A percentile compares a stretch with the other conserved stretches of the same genome.
Conservation (phyloP, 2,888 invertebrate species). For the Conomelus anceps region DNA sequence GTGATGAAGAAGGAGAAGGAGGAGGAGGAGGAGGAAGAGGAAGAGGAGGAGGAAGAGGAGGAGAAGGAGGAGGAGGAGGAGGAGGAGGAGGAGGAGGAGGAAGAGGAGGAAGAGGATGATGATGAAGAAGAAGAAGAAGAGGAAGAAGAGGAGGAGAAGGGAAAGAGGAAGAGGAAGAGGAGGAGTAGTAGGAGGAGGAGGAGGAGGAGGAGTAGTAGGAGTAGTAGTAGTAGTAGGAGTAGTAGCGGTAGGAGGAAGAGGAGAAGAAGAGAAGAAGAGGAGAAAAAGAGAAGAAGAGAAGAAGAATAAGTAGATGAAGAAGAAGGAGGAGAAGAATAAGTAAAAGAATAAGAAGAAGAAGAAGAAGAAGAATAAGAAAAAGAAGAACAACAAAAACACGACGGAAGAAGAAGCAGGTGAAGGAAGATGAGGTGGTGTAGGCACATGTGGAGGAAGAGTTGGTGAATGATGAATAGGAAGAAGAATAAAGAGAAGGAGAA, state of each 20-base stretch:
- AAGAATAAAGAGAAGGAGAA: too few relatives aligned
- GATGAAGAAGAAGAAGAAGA: too few relatives aligned
- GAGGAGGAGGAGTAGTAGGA: too few relatives aligned
- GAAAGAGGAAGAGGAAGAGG: not conserved
- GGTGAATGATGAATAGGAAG: not conserved
- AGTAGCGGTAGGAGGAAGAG: not conserved
- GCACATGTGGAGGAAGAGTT: not conserved
- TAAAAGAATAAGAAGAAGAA: too few relatives aligned
- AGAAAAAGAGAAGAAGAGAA: too few relatives aligned
- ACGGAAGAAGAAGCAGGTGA: too few relatives aligned
- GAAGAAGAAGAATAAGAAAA: too few relatives aligned
- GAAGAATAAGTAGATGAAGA: too few relatives aligned
- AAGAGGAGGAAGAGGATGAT: not conserved
- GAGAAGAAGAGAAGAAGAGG: not conserved
- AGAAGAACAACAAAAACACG: too few relatives aligned
- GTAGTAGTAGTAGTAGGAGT: not conserved
- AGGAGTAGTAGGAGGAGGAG: too few relatives aligned
- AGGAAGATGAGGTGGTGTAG: too few relatives aligned
- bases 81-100: not conserved
- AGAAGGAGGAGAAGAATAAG: too few relatives aligned
- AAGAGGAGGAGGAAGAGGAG: not conserved
- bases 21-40: not conserved
- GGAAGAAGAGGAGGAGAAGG: not conserved
- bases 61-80: not conserved
- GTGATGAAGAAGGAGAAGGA: not conserved